A percentile compares a stretch with the other conserved stretches of the same genome.
These are phyloP conservation scores for Cryptoprocta ferox DNA, from an alignment of 2,797 vertebrate genomes.

Conservation along the genomic window DNA sequence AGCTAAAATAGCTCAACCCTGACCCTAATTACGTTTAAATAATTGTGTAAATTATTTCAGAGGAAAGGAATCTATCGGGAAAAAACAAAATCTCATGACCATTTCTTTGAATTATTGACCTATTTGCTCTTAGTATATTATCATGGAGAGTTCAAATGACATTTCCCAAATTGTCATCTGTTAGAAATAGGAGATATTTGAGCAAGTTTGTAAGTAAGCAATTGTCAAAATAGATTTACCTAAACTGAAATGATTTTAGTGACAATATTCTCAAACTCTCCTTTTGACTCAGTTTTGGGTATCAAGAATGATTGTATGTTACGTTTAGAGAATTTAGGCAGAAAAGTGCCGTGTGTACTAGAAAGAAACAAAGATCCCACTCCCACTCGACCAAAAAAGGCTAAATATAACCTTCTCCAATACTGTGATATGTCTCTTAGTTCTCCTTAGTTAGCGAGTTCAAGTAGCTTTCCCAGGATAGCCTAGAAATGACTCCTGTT, in stretches of 20 bases:
- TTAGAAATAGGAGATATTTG: background rate
- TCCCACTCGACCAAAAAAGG: slow-evolving; percentile 66
- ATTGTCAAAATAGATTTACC: background rate
- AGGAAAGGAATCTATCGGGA: background rate
- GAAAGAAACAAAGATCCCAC: background rate
- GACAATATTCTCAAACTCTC: background rate
- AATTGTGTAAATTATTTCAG: background rate
- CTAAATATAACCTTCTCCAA: slow-evolving; percentile 82
- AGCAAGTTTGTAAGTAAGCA: background rate
- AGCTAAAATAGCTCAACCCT: background rate
- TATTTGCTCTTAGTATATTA: background rate
- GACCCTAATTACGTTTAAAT: background rate
- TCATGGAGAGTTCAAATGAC: background rate
- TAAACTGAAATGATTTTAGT: background rate
- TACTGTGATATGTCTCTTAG: slow-evolving; percentile 63
- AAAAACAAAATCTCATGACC: background rate
- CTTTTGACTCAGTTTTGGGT: background rate
- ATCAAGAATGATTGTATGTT: background rate
- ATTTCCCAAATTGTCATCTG: background rate
- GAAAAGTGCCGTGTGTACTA: background rate
- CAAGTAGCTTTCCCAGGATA: slow-evolving; percentile 61
- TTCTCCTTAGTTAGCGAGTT: slow-evolving; percentile 59
- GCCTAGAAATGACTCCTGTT: background rate
- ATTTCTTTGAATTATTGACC: background rate
- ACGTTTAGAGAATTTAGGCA: background rate